Conservation (phyloP, 2,797 vertebrate genomes). For the Catharus ustulatus region DNA sequence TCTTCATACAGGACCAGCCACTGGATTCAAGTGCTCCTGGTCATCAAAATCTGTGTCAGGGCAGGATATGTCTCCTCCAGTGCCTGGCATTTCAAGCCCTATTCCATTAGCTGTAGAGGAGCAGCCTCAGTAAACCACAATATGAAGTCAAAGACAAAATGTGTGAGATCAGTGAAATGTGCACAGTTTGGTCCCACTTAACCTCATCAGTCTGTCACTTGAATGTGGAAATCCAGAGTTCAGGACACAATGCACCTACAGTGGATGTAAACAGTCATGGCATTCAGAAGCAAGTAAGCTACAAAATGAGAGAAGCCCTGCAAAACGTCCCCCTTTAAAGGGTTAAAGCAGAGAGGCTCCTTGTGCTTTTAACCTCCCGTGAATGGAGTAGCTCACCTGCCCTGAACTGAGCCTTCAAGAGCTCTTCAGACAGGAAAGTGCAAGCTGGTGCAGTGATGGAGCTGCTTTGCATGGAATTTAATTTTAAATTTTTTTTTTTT, state of each 20-base stretch:
- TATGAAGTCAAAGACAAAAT: background rate
- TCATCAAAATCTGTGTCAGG: accelerated
- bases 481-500: background rate
- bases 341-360: background rate
- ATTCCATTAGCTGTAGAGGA: background rate
- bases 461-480: slow-evolving; percentile 15
- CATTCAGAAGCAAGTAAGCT: background rate
- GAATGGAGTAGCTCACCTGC: background rate
- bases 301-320: background rate
- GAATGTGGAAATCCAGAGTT: background rate
- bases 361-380: background rate
- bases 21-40: background rate
- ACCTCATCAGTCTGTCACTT: background rate
- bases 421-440: background rate
- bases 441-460: background rate
- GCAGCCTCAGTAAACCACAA: background rate
- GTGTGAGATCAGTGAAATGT: background rate
- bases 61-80: background rate
- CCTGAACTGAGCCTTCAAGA: background rate
- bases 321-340: background rate
- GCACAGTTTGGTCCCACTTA: background rate
- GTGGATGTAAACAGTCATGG: background rate
- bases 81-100: background rate
- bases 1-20: background rate
- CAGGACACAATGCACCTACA: background rate